phyloP scores from a whole-genome alignment of 2,888 invertebrate species.

The Agrotis clavis region DNA sequence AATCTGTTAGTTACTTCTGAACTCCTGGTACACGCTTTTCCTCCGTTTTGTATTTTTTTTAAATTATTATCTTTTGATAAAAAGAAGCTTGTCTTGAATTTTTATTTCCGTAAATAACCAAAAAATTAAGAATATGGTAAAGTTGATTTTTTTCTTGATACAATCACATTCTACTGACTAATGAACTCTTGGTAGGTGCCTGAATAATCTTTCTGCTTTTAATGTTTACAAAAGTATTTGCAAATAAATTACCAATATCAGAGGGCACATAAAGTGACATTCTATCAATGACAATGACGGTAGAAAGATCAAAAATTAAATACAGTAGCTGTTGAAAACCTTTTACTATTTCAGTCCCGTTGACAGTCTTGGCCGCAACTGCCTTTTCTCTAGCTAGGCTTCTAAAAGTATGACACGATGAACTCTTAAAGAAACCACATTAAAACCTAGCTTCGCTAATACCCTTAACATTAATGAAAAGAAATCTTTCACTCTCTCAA shows the following conservation, averaged over 20 bases:
- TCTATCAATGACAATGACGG: no score
- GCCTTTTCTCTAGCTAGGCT: neutral
- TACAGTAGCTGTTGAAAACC: no score
- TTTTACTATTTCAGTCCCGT: no score
- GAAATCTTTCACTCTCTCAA: constrained; percentile 5
- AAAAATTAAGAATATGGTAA: neutral
- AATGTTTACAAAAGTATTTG: neutral
- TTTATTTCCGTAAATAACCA: neutral
- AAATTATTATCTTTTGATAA: no score
- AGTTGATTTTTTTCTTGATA: neutral
- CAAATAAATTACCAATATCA: no score
- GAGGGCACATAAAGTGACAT: no score
- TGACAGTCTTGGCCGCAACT: no score
- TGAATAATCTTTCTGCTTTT: no score
- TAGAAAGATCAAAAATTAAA: no score
- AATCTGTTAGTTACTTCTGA: neutral
- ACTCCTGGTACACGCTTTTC: neutral
- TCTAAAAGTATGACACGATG: neutral
- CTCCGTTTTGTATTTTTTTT: neutral
- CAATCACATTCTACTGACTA: neutral
- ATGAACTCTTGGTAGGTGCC: neutral
- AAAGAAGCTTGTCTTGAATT: no score
- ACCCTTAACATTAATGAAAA: constrained; percentile 6
- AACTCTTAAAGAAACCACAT: neutral
- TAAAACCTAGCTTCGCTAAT: neutral